phyloP scores from a whole-genome alignment of 2,113 vertebrate species.

The Sakesphorus luctuosus region DNA sequence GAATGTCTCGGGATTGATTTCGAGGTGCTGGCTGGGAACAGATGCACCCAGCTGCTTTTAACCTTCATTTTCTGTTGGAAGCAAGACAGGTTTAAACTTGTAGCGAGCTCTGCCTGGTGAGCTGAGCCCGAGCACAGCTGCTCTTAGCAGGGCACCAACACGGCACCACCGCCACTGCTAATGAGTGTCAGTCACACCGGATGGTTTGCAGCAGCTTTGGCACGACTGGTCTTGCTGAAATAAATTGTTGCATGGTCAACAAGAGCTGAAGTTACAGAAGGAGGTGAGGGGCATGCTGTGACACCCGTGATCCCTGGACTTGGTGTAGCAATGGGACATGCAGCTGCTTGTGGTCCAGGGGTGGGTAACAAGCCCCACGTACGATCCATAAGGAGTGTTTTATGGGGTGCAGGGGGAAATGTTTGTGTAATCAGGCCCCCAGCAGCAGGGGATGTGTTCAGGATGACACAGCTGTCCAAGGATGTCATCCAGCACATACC shows the following conservation, averaged over 20 bases:
- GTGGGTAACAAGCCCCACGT: not conserved
- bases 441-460: not conserved
- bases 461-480: not conserved
- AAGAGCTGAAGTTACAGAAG: not conserved
- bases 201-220: not conserved
- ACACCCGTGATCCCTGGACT: not conserved
- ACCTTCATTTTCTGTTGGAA: slow-evolving; percentile 44
- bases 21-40: not conserved
- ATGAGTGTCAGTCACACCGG: accelerated
- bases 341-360: not conserved
- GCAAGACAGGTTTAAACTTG: not conserved
- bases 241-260: not conserved
- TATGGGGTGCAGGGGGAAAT: not conserved
- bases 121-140: not conserved
- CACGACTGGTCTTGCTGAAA: not conserved
- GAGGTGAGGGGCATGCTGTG: not conserved
- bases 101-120: not conserved
- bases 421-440: not conserved
- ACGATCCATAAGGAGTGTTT: not conserved
- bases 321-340: not conserved
- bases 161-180: not conserved
- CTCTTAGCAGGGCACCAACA: not conserved
- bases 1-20: not conserved
- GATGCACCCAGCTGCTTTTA: slow-evolving; percentile 43
- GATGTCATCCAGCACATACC: not conserved